phyloP scores from a whole-genome alignment of 1,140 invertebrate species.

The Panulirus ornatus region DNA sequence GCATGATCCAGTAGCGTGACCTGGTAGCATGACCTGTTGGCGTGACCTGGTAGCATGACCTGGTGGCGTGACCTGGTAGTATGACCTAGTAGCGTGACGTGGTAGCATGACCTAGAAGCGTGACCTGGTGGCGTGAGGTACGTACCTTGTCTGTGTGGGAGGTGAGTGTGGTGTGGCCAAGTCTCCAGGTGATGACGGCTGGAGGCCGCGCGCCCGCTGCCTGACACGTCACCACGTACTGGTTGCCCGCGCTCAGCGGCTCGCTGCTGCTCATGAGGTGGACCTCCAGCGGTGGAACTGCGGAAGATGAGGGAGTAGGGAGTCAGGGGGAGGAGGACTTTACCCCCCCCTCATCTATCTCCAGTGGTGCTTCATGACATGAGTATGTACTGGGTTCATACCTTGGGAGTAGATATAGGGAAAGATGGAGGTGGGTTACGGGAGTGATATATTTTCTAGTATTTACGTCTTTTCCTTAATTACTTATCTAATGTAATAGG shows the following conservation, averaged over 20 bases:
- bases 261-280: conserved; percentile 76
- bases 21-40: too few species aligned
- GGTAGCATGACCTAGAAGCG: too few species aligned
- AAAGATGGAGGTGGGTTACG: too few species aligned
- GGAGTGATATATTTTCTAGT: too few species aligned
- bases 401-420: too few species aligned
- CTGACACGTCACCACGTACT: conserved; percentile 87
- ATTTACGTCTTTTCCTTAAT: too few species aligned
- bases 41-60: too few species aligned
- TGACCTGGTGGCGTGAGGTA: not conserved
- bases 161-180: conserved; percentile 80
- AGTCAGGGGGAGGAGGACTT: not conserved
- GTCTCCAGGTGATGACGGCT: conserved; percentile 88
- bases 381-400: not conserved
- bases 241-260: conserved; percentile 87
- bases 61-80: too few species aligned
- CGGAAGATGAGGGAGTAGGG: not conserved
- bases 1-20: too few species aligned
- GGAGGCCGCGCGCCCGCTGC: conserved; percentile 88
- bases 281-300: conserved; percentile 24
- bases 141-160: conserved; percentile 30
- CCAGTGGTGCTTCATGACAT: not conserved
- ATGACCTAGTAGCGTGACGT: too few species aligned
- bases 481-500: too few species aligned
- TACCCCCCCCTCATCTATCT: not conserved